Base-by-base conservation (phyloP, 2,888 invertebrate species). In the Athetis lepigone region DNA sequence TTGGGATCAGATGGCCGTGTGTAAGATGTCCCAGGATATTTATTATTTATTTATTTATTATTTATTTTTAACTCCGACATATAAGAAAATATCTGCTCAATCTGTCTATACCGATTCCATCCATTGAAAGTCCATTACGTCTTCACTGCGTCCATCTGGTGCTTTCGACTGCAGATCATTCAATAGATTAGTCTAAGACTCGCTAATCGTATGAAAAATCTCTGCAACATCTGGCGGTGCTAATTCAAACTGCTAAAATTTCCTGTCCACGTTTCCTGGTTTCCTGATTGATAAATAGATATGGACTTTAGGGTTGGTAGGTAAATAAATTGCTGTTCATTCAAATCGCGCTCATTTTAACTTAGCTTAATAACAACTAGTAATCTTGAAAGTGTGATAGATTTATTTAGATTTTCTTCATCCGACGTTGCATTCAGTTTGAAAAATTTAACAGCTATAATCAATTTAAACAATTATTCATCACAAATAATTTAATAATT, bases 201-300 rank as follows among this genome's bases (percentile, higher is more conserved):
- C 49, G 27, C 27, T 42, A 67, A 77, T 75, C 78, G 68, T 11
- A 16, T 4, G 39, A 45, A 73, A 59, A 59, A 73, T 73, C 75
- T 55, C 47, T 5, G 59, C 56, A 65, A 40, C 51, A 65, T 73
- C 75, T 75, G 60, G 70, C 55, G 55, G 55, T 77, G 43, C 78
- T 77, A 70, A 74, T 75, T 74, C 70, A 75, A 70, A 70, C 58
- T 67, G 69, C 59, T 55, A 61, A 73, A 61, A 61, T 62, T 63
- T 64, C 62, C 60, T 70, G 66, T 60, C 29, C 33, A 39, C 42
- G 57, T 76, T 73, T 79, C 68, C 73, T 67, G 70, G 63, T 67
- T 45, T 60, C 25, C 46, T 65, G 75, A 73, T 73, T 56, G 75
- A 73, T 37, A 70, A 65, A 75, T 56, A 63, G 71, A 71, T 71